Base-by-base conservation (phyloP, 2,797 vertebrate genomes). In the Tamandua tetradactyla region DNA sequence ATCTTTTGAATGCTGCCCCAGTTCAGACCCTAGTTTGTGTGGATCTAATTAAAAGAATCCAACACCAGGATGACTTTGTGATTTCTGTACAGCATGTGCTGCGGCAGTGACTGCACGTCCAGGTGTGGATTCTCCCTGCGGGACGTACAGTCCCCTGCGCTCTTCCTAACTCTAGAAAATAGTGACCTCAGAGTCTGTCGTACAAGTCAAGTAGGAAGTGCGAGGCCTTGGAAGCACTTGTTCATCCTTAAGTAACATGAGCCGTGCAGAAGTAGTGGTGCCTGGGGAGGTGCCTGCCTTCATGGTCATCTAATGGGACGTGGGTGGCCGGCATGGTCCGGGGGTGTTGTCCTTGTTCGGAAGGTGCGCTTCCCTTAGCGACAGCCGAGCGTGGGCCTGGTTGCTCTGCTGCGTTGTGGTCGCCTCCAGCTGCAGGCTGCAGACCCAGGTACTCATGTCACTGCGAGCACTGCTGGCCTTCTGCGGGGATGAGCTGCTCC, bases 121-220 rank as follows among this genome's bases (percentile, higher is more conserved):
- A 10, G 3, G n/a, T 0, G 11, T 42, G 42, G 44, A 8, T 23
- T 75, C 32, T 68, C 57, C 23, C 8, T 11, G 37, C 18, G 25
- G 35, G 69, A 5, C 4, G 0, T 5, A 0, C 1, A 3, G 3
- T 11, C 3, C 30, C 20, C 7, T 2, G 7, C 15, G 0, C 32
- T 13, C n/a, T 23, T 59, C 30, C 83, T 18, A 61, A 23, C 47
- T 55, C 12, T 9, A 8, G 37, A 44, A 79, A 35, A 35, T 25
- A 52, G 59, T 59, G 37, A 55, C 37, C 11, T n/a, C 52, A 37
- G 59, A 2, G 30, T 61, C 55, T 3, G 32, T 8, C 12, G 4
- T 6, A 1, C 2, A 2, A 3, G 55, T 23, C 22, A 80, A 22
- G 1, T 27, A 5, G 37, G 44, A 12, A 4, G 23, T 11, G 14